Percentiles rank a stretch among this genome's conserved stretches.
Conservation (phyloP, 2,113 vertebrate genomes). For the Caretta caretta region DNA sequence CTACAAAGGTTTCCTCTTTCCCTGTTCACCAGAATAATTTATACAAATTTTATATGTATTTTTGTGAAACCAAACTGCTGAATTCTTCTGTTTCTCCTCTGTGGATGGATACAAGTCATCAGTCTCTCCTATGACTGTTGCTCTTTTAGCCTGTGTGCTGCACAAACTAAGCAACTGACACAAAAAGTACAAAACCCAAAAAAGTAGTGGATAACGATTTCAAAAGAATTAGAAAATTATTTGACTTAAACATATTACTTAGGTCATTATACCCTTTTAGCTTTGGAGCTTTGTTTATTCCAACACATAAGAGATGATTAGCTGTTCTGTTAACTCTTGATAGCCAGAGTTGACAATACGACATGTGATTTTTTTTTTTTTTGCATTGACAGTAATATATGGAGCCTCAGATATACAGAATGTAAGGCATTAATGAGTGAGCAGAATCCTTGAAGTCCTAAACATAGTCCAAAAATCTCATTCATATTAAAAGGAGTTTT, state of each 20-base stretch:
- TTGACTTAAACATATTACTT: neutral
- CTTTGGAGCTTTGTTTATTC: neutral
- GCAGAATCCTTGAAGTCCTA: neutral
- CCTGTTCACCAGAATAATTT: neutral
- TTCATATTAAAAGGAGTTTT: neutral
- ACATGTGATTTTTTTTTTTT: neutral
- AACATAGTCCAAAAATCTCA: neutral
- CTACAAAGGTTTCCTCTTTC: constrained; percentile 12
- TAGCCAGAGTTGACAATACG: neutral
- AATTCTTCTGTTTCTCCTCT: constrained; percentile 4
- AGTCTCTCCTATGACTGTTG: neutral
- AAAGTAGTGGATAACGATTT: neutral
- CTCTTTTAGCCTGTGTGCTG: neutral
- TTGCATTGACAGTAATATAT: neutral
- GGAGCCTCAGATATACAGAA: neutral
- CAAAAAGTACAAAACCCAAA: neutral
- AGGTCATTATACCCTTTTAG: neutral
- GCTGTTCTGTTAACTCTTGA: neutral
- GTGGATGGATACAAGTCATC: neutral
- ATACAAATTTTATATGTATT: neutral
- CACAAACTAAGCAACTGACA: neutral
- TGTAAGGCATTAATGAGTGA: neutral
- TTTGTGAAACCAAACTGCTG: neutral
- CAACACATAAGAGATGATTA: neutral
- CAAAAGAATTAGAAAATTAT: neutral